These are phyloP conservation scores for Argyrosomus japonicus DNA, from an alignment of 2,113 vertebrate species.

Conservation along the genomic window DNA sequence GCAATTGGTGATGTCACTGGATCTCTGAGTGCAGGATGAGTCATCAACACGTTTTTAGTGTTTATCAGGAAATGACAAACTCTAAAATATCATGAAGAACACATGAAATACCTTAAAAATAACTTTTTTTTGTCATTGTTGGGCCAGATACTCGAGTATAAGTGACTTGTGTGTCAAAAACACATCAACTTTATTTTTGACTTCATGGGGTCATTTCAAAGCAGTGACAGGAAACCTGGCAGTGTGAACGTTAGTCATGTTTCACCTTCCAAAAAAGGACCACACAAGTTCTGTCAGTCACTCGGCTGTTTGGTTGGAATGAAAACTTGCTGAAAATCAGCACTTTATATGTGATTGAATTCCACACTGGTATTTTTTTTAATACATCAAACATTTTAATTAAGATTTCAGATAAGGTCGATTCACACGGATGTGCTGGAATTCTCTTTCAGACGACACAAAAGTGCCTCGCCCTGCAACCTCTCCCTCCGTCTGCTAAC, in stretches of 20 bases:
- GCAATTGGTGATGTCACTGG: too few species aligned
- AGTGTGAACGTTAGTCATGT: too few species aligned
- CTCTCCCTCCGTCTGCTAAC: slow-evolving; percentile 68
- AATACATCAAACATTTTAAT: neutral
- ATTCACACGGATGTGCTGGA: neutral
- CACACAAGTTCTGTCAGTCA: neutral
- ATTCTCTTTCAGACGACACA: neutral
- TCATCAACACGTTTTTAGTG: too few species aligned
- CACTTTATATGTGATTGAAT: neutral
- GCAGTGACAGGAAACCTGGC: neutral
- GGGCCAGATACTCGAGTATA: too few species aligned
- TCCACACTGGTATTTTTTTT: neutral
- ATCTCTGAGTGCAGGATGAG: too few species aligned
- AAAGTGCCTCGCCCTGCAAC: neutral
- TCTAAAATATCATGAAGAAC: too few species aligned
- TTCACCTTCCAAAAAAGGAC: neutral
- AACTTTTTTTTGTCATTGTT: too few species aligned
- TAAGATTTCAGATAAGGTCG: neutral
- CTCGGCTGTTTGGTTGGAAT: neutral
- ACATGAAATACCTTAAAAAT: too few species aligned
- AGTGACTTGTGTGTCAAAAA: too few species aligned
- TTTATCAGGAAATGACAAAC: too few species aligned
- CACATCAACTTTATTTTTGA: too few species aligned
- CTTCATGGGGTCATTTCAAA: neutral
- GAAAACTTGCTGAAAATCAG: neutral